Base-by-base conservation (phyloP, 2,888 invertebrate genomes). In the Conops quadrifasciatus region DNA sequence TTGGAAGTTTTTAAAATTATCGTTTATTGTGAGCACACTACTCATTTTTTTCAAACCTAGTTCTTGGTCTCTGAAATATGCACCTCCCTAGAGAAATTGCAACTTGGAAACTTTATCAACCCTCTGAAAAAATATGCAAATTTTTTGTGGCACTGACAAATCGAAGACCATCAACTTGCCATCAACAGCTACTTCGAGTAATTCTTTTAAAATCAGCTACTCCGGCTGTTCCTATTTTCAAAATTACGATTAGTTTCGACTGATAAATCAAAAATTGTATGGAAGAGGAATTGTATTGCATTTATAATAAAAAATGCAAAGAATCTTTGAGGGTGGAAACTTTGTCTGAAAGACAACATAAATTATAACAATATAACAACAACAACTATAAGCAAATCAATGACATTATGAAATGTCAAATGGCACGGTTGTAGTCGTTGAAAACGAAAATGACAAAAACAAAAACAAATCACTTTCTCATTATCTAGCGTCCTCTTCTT, bases 31-130 rank as follows among this genome's bases (percentile, higher is more conserved):
- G 5, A 51, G n/a, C 9, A 36, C 36, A 36, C 36, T 36, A 36
- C 9, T 36, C 36, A 7, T 36, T 9, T 36, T 36, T 9, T 36
- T 9, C 36, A 36, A 36, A 36, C 9, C 5, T 9, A 36, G 9
- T 36, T 36, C 9, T 36, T 36, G 9, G 5, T 36, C 36, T 36
- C 51, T 16, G 21, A n/a, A 51, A 15, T 51, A 19, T 36, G 36
- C 4, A 7, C 9, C 9, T 36, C 36, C 36, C 81, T 81, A 80
- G 79, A 81, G 80, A 80, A 79, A 78, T 79, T 78, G 73, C 71
- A 77, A 80, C 73, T 76, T 24, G 53, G 5, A 16, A 11, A 24
- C 9, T 56, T 45, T 63, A 21, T 63, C 15, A 63, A 24, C 43
- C 45, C 62, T 24, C 62, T 45, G 7, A 19, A 21, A 24, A 45